phyloP scores from a whole-genome alignment of 2,888 invertebrate genomes.

The Apotomis turbidana region DNA sequence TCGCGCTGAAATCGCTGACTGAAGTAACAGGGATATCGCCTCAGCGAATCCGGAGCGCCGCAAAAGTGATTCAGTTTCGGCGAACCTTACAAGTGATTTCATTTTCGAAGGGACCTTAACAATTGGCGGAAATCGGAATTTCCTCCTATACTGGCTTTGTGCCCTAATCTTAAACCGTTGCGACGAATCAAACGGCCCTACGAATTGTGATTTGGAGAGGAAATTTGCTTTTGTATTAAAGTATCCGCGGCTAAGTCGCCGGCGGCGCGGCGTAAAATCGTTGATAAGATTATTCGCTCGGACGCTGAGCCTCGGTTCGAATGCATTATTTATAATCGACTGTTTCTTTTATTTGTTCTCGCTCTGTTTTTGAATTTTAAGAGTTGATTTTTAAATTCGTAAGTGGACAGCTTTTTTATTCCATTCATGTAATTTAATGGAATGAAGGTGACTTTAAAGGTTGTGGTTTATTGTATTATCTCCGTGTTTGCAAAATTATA shows the following conservation, averaged over 20 bases:
- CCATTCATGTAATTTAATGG: background rate
- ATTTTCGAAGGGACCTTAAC: conserved; percentile 64
- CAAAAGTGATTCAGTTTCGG: conserved; percentile 70
- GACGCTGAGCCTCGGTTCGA: conserved; percentile 12
- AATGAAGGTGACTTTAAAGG: no score
- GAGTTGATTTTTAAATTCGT: background rate
- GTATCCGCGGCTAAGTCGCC: conserved; percentile 43
- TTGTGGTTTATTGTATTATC: no score
- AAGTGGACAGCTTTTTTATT: background rate
- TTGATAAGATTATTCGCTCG: conserved; percentile 34
- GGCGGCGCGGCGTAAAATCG: conserved; percentile 43
- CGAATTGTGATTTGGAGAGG: conserved; percentile 49
- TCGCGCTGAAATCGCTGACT: conserved; percentile 45
- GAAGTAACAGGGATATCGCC: conserved; percentile 58
- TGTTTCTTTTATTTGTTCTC: conserved; percentile 2
- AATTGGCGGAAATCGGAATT: conserved; percentile 73
- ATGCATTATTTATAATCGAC: conserved; percentile 18
- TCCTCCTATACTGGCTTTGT: conserved; percentile 60
- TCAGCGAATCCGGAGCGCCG: conserved; percentile 61
- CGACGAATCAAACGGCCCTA: conserved; percentile 64
- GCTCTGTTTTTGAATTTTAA: background rate
- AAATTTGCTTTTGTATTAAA: conserved; percentile 51
- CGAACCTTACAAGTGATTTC: conserved; percentile 66
- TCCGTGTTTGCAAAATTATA: no score
- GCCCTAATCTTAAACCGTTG: conserved; percentile 64